Percentiles rank a stretch among this genome's conserved stretches.
Conservation (phyloP, 2,113 vertebrate genomes). For the Hippopotamus amphibius region DNA sequence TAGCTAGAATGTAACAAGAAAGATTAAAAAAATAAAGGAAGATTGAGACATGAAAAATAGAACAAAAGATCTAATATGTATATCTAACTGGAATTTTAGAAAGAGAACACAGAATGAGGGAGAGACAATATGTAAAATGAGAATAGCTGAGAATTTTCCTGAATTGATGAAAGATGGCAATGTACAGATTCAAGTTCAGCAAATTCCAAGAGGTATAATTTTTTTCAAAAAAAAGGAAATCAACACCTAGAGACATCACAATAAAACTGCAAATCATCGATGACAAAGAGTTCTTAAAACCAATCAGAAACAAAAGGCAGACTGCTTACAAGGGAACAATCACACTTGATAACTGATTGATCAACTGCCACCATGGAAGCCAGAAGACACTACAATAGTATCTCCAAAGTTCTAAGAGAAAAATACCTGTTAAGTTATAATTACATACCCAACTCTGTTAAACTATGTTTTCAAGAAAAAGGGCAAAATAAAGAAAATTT, state of each 20-base stretch:
- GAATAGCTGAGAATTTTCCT: background rate
- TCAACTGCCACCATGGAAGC: background rate
- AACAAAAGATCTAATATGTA: background rate
- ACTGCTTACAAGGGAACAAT: background rate
- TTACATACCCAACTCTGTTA: background rate
- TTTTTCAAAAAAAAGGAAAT: background rate
- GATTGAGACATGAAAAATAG: background rate
- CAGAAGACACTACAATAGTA: background rate
- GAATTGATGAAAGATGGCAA: background rate
- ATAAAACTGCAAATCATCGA: background rate
- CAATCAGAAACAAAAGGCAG: background rate
- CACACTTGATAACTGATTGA: background rate
- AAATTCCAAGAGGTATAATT: conserved; percentile 22
- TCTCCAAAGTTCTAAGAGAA: background rate
- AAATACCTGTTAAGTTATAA: background rate
- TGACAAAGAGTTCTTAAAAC: background rate
- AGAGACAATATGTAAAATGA: background rate
- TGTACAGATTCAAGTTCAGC: background rate
- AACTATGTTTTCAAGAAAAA: conserved; percentile 38
- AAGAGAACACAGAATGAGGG: background rate
- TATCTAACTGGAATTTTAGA: background rate
- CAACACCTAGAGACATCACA: background rate
- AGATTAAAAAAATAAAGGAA: background rate
- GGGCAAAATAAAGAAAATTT: conserved; percentile 9
- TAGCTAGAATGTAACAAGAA: background rate